Base-by-base conservation (phyloP, 2,888 invertebrate species). In the Eupithecia vulgata region DNA sequence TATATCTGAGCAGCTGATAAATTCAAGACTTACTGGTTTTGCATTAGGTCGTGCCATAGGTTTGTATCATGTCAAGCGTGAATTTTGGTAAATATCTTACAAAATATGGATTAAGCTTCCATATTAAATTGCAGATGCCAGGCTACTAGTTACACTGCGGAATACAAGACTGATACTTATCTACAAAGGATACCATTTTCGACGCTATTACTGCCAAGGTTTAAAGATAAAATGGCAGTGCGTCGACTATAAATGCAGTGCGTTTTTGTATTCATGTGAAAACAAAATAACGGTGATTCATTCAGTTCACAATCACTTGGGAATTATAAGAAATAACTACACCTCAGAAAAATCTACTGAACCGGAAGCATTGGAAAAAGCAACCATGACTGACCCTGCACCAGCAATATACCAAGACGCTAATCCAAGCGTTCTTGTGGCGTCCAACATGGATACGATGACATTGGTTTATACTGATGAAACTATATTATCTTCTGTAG, bases 141-240 rank as follows among this genome's bases (percentile, higher is more conserved):
- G 59, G 6, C 21, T 67, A 59, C 64, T 75, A 48, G 21, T 65
- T 59, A 59, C 70, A 45, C 59, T 65, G 34, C 64, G 72, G 37
- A 30, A 68, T 21, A 70, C 10, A 59, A 75, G 64, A 34, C 25
- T 71, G 1, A 68, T 83, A 64, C 61, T 86, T 4, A 72, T 70
- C 15, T 62, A 76, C 6, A 72, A 71, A 0, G 79, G 78, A 0
- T 82, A 78, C 66, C 82, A 76, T 0, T 84, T 79, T 40, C 76
- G 68, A 6, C 76, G 70, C 0, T 69, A 79, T 8, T 59, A 69
- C 17, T 64, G 48, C 0, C 40, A 34, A 0, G 80, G 80, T 6
- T 13, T 21, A 5, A 82, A 75, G 65, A 78, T 71, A 1, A 70
- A 80, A 4, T 83, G 83, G 81, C 65, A 64, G 7, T 81, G 82